Evolutionary conservation across 23 tunicate genomes (phyloP).

Genomic region (Trididemnum nubilum): DNA sequence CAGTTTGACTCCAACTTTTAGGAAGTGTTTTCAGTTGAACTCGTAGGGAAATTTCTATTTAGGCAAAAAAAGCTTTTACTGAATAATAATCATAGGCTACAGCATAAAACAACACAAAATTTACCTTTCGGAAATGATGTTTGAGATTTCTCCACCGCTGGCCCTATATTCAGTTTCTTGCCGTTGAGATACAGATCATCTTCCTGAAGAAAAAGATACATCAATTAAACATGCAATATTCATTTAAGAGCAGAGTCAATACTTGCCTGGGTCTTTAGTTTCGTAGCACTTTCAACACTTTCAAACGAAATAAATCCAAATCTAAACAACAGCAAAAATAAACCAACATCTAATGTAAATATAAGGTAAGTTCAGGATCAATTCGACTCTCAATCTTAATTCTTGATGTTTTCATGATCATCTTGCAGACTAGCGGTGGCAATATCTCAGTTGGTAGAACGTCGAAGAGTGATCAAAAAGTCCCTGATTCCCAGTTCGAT

Average conservation of each 20-base stretch:
- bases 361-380: no score
- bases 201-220: constrained; percentile 17
- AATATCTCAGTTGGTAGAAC: no score
- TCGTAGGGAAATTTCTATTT: not conserved
- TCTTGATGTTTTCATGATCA: no score
- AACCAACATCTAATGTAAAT: no score
- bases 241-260: not conserved
- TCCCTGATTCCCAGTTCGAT: no score
- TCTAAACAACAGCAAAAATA: constrained; percentile 26
- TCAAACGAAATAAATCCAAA: constrained; percentile 80
- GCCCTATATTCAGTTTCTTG: constrained; percentile 73
- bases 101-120: not conserved
- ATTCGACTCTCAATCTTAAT: no score
- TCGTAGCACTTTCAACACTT: constrained; percentile 46
- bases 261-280: constrained; percentile 28
- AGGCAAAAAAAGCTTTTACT: not conserved
- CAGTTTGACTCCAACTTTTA: no score
- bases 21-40: not conserved
- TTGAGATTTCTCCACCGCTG: constrained; percentile 65
- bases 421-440: no score
- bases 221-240: not conserved
- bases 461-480: no score
- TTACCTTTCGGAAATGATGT: constrained; percentile 34
- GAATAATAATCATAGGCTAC: no score
- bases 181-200: constrained; percentile 50